phyloP scores from a whole-genome alignment of 2,888 invertebrate species.

The Bruchidius siliquastri region DNA sequence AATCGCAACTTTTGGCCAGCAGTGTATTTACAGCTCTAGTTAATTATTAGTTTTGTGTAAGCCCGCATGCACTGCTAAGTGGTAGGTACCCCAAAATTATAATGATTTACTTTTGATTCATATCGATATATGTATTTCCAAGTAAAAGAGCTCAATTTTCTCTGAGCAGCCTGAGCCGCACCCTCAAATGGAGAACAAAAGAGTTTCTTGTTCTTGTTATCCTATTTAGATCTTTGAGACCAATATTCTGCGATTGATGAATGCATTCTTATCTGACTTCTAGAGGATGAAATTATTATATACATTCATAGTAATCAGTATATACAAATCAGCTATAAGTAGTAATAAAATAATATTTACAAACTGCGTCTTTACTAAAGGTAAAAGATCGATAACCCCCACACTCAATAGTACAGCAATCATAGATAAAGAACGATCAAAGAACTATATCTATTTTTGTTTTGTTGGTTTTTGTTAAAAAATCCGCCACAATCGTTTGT shows the following conservation, averaged over 20 bases:
- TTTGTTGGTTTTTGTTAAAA: too few species aligned
- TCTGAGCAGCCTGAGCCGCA: too few species aligned
- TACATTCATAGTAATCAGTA: background rate
- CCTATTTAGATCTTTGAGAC: background rate
- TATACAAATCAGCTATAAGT: background rate
- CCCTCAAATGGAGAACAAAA: background rate
- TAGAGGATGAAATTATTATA: background rate
- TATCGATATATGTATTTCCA: too few species aligned
- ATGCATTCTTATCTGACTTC: background rate
- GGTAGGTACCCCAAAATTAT: too few species aligned
- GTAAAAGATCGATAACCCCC: background rate
- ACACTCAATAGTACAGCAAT: background rate
- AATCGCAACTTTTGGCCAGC: too few species aligned
- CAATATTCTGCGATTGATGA: background rate
- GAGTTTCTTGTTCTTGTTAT: background rate
- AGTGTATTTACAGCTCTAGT: too few species aligned
- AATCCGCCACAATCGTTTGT: too few species aligned
- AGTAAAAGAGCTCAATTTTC: too few species aligned
- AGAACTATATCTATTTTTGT: too few species aligned
- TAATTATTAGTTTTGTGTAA: too few species aligned
- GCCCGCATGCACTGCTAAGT: too few species aligned
- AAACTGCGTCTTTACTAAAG: background rate
- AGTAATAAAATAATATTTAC: background rate
- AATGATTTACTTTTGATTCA: too few species aligned
- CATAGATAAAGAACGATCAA: background rate